phyloP scores from a whole-genome alignment of 2,797 vertebrate genomes.

The Phalloptychus januarius region DNA sequence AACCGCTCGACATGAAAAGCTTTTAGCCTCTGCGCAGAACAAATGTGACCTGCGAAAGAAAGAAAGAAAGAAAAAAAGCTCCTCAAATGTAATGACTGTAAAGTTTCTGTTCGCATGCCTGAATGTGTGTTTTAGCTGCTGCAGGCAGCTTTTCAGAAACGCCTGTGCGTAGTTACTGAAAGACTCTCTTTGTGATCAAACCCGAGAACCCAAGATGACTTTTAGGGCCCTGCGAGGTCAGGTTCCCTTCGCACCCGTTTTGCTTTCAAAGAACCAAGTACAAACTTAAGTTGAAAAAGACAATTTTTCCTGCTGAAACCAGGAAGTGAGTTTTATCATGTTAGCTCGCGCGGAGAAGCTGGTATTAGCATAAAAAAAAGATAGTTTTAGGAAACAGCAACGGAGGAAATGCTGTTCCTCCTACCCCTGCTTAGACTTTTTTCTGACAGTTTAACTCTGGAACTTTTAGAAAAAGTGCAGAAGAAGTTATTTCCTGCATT shows the following conservation, averaged over 20 bases:
- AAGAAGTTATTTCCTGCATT: neutral
- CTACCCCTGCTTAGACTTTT: neutral
- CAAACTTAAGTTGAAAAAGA: neutral
- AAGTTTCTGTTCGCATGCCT: neutral
- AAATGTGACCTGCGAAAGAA: neutral
- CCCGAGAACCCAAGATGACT: neutral
- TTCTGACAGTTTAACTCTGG: neutral
- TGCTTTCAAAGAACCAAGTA: constrained; percentile 54
- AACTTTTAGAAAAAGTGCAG: neutral
- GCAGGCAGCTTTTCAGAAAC: neutral
- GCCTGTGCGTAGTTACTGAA: neutral
- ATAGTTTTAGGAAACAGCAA: neutral
- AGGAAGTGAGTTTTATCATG: constrained; percentile 15
- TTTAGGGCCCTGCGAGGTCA: neutral
- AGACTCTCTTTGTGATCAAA: constrained; percentile 18
- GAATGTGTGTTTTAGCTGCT: no score
- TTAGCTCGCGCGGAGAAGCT: neutral
- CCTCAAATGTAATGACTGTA: neutral
- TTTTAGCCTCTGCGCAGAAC: neutral
- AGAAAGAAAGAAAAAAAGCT: neutral
- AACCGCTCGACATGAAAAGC: neutral
- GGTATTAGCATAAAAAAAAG: neutral
- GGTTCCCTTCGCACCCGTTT: neutral
- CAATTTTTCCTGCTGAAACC: neutral
- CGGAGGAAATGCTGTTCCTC: neutral